Evolutionary conservation across 2,888 invertebrate species (phyloP), one percentile per base, ranked within the genome.

Genomic region (Copidosoma aretas): DNA sequence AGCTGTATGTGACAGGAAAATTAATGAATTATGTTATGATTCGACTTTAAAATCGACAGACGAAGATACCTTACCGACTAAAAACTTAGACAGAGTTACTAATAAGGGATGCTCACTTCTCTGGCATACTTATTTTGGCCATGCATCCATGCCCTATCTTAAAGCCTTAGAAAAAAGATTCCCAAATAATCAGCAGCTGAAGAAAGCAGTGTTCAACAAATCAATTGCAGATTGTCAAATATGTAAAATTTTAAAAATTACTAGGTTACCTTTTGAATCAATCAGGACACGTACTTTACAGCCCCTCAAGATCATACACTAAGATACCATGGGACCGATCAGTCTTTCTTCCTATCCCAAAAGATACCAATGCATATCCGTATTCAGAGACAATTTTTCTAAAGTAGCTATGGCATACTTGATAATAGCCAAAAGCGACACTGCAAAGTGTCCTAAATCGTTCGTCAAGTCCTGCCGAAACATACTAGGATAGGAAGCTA

Each of bases 231-330:
- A 59, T 49, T 74, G 75, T 52, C 72, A 75, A 71, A 58, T 66
- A n/a, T 74, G 73, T 64, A 70, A 67, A 25, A 53, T 73, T 4
- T 51, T 71, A 2, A 75, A 75, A 64, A 63, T 73, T 51, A 64
- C 66, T 52, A 74, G 70, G 64, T 58, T 73, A 62, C 72, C 73
- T 21, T 72, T 73, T 43, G 68, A 62, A 57, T 53, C 67, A 51
- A 51, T 46, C n/a, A 57, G 73, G 63, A 21, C 53, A 24, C 58
- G 63, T 67, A 73, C 73, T 32, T 64, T 66, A 22, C 63, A 61
- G 63, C 72, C 73, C 8, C 57, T 74, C 39, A 71, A 72, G 21
- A 71, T 64, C 32, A 71, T 76, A 17, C 74, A 75, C 71, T 32
- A 70, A 14, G 74, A 74, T 25, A 60, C 67, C 1, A 71, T 73